A percentile compares a stretch with the other conserved stretches of the same genome.
Evolutionary conservation across 2,113 vertebrate genomes (phyloP).

Genomic region (Thalassoma bifasciatum): DNA sequence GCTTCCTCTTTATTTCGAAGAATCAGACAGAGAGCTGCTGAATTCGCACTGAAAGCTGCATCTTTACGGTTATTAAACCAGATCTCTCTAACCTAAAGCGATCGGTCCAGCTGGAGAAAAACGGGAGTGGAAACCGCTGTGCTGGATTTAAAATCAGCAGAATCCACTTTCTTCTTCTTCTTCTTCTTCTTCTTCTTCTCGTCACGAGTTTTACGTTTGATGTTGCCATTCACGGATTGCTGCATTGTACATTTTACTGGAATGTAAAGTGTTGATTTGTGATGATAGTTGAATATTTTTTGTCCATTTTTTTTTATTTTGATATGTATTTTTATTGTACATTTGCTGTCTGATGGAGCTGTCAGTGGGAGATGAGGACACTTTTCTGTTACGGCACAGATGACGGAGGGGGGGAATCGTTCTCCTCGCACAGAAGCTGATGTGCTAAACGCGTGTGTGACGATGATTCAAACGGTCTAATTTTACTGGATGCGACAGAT

Average conservation of each 20-base stretch:
- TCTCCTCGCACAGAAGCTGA: slow-evolving; percentile 26
- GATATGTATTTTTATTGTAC: slow-evolving; percentile 84
- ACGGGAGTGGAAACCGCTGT: slow-evolving; percentile 28
- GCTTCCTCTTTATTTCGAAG: slow-evolving; percentile 16
- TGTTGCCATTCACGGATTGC: slow-evolving; percentile 80
- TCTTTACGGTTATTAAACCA: slow-evolving; percentile 51
- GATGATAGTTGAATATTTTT: slow-evolving; percentile 72
- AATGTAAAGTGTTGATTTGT: slow-evolving; percentile 85
- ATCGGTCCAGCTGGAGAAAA: slow-evolving; percentile 59
- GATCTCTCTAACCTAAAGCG: slow-evolving; percentile 42
- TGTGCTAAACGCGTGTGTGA: slow-evolving; percentile 11
- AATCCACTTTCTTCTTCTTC: slow-evolving; percentile 26
- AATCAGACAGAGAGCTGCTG: slow-evolving; percentile 58
- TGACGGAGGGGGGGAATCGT: slow-evolving; percentile 41
- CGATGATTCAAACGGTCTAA: slow-evolving; percentile 20
- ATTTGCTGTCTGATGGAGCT: slow-evolving; percentile 67
- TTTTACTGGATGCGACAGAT: slow-evolving; percentile 9
- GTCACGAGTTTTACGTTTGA: slow-evolving; percentile 70
- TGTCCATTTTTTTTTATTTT: slow-evolving; percentile 73
- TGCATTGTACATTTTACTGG: slow-evolving; percentile 85
- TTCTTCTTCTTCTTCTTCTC: no score
- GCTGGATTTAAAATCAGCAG: slow-evolving; percentile 38
- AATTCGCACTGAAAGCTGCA: slow-evolving; percentile 69
- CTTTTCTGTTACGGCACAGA: slow-evolving; percentile 47
- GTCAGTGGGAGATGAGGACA: slow-evolving; percentile 56